These are phyloP conservation scores for Rhinophrynus dorsalis DNA, from an alignment of 2,797 vertebrate species.

Conservation along the genomic window DNA sequence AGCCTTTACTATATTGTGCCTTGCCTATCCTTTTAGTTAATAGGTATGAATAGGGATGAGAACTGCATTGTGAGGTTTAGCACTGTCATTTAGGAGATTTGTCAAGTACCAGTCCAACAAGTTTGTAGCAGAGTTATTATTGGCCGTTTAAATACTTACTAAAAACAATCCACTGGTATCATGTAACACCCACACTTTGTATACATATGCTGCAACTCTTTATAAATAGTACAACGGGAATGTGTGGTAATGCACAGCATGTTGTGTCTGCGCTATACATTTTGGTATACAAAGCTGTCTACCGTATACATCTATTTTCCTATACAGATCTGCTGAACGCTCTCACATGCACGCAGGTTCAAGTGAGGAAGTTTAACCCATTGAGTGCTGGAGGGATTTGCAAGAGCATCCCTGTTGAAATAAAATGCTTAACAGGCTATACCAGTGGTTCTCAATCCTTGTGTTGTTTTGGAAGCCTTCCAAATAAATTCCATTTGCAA, in stretches of 20 bases:
- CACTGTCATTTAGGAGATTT: slow-evolving; percentile 38
- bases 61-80: slow-evolving; percentile 24
- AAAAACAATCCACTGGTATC: slow-evolving; percentile 23
- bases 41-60: slow-evolving; percentile 13
- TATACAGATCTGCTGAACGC: not conserved
- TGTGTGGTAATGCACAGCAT: not conserved
- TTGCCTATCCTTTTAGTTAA: not conserved
- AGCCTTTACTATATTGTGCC: not conserved
- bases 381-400: too few relatives aligned
- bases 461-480: too few relatives aligned
- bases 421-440: too few relatives aligned
- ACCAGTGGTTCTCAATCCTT: too few relatives aligned
- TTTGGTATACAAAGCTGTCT: slow-evolving; percentile 18
- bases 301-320: not conserved
- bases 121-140: slow-evolving; percentile 36
- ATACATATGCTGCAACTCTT: not conserved
- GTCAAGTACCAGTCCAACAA: slow-evolving; percentile 39
- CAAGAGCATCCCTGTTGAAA: too few relatives aligned
- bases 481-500: too few relatives aligned
- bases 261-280: slow-evolving; percentile 20
- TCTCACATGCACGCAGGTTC: too few relatives aligned
- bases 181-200: slow-evolving; percentile 36
- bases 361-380: too few relatives aligned
- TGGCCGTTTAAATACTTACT: slow-evolving; percentile 32
- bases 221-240: slow-evolving; percentile 6